Percentiles rank a stretch among this genome's conserved stretches.
Evolutionary conservation across 2,797 vertebrate species (phyloP).

Genomic region (Uromys caudimaculatus): DNA sequence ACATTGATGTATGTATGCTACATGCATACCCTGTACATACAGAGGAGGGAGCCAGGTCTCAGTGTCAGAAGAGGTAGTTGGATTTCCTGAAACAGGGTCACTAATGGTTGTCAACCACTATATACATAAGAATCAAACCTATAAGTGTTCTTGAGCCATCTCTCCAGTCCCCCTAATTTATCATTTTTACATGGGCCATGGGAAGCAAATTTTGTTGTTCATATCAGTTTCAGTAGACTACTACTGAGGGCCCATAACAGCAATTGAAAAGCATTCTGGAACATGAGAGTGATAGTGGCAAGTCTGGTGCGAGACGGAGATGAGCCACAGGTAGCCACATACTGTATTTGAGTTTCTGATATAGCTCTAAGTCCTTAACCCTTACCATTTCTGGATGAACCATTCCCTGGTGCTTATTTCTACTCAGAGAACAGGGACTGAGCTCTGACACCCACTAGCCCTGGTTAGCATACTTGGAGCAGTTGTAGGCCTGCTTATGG

Average conservation of each 20-base stretch:
- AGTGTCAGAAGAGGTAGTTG: no score
- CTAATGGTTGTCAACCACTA: background rate
- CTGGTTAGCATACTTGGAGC: background rate
- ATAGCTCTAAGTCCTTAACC: background rate
- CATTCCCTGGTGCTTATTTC: background rate
- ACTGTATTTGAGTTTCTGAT: background rate
- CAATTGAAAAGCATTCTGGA: background rate
- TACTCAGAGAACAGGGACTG: background rate
- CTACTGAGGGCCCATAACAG: background rate
- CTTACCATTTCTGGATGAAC: background rate
- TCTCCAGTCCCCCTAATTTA: background rate
- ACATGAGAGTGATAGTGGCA: background rate
- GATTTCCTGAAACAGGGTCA: no score
- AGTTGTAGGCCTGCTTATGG: background rate
- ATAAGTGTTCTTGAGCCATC: background rate
- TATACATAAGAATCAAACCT: background rate
- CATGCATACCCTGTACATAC: background rate
- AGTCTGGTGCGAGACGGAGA: fast-evolving
- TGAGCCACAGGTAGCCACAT: fast-evolving
- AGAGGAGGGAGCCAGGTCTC: background rate
- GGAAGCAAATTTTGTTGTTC: background rate
- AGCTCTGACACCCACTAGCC: background rate
- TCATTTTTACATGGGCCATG: no score
- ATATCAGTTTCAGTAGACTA: background rate
- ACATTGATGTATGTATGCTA: background rate